Conservation (phyloP, 1,140 invertebrate genomes). For the Neelides sp. region DNA sequence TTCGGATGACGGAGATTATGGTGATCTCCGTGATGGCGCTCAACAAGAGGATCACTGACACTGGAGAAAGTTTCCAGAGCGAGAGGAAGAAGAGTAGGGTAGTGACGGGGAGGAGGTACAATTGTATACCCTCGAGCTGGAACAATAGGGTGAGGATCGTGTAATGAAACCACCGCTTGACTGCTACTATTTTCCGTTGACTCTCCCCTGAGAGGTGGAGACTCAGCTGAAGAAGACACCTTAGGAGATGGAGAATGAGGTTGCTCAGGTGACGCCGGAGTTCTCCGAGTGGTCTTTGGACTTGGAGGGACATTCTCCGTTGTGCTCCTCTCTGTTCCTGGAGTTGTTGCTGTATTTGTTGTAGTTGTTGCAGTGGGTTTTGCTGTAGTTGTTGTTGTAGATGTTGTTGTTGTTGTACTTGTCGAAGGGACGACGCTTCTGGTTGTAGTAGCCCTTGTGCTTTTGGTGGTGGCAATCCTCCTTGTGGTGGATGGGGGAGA, state of each 20-base stretch:
- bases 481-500: background rate
- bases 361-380: background rate
- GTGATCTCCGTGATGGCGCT: slow-evolving; percentile 21
- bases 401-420: background rate
- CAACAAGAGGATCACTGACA: slow-evolving; percentile 25
- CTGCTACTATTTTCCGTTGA: slow-evolving; percentile 11
- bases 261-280: background rate
- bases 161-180: slow-evolving; percentile 26
- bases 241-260: too few relatives aligned
- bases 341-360: slow-evolving; percentile 1
- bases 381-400: background rate
- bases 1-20: slow-evolving; percentile 22
- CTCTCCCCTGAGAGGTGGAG: slow-evolving; percentile 5
- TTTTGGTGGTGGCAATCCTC: background rate
- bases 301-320: background rate
- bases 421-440: too few relatives aligned
- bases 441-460: too few relatives aligned
- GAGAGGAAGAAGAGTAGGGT: slow-evolving; percentile 30
- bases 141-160: slow-evolving; percentile 19
- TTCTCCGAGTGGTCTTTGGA: background rate
- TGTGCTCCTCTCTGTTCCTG: background rate
- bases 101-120: slow-evolving; percentile 25
- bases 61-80: slow-evolving; percentile 31
- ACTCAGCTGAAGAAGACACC: slow-evolving; percentile 1
- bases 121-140: slow-evolving; percentile 26